Percentiles rank a stretch among this genome's conserved stretches.
Evolutionary conservation across 2,113 vertebrate species (phyloP).

Genomic region (Tyrannus savana): DNA sequence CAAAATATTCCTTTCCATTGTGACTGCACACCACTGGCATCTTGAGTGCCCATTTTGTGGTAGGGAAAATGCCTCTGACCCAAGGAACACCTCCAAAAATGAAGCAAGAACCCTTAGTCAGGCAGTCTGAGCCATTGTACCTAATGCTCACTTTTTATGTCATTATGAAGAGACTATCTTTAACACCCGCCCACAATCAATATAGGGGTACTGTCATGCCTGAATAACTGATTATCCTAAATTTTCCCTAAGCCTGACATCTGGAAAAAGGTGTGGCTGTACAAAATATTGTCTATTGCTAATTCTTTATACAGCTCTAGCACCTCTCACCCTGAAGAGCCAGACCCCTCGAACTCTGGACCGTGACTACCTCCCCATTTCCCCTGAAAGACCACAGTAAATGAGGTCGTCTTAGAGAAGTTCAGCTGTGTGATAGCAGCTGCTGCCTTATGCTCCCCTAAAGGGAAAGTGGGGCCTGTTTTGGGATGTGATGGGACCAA

Average conservation of each 20-base stretch:
- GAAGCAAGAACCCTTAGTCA: background rate
- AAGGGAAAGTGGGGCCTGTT: slow-evolving; percentile 13
- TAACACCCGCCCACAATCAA: background rate
- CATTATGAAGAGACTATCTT: no score
- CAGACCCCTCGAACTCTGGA: slow-evolving; percentile 2
- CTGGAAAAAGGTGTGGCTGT: background rate
- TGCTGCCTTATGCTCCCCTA: slow-evolving; percentile 44
- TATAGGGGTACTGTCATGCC: background rate
- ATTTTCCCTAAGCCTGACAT: background rate
- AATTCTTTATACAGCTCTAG: slow-evolving; percentile 4
- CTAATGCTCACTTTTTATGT: background rate
- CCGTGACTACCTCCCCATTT: background rate
- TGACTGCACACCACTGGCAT: background rate
- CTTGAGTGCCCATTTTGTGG: background rate
- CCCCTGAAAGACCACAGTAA: background rate
- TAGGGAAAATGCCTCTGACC: background rate
- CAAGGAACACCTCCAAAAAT: background rate
- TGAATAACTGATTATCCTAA: background rate
- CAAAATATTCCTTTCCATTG: background rate
- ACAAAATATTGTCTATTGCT: background rate
- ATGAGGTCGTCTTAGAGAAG: background rate
- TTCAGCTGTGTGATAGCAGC: slow-evolving; percentile 54
- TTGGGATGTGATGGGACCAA: background rate
- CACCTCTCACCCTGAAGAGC: slow-evolving; percentile 16
- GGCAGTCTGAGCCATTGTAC: background rate